Conservation (phyloP, 2,888 invertebrate species). For the Cosmorhoe ocellata region DNA sequence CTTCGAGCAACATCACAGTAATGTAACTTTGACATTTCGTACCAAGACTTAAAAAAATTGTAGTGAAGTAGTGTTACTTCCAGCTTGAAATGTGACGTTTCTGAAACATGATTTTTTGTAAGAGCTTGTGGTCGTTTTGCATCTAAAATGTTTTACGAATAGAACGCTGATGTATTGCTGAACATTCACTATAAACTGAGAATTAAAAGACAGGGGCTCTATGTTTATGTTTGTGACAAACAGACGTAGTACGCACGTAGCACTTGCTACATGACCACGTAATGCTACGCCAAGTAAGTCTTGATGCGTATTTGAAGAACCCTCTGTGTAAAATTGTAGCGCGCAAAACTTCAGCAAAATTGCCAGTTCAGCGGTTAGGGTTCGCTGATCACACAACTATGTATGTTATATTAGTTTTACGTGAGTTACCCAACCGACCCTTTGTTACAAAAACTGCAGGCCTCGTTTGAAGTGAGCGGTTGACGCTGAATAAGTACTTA, state of each 20-base stretch:
- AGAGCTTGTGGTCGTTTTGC: too few species aligned
- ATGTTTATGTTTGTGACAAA: background rate
- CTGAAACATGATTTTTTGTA: too few species aligned
- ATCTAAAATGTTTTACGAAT: too few species aligned
- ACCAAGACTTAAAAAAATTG: too few species aligned
- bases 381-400: constrained; percentile 29
- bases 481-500: constrained; percentile 19
- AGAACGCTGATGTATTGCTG: too few species aligned
- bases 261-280: background rate
- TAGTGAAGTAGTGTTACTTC: too few species aligned
- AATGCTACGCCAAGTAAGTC: background rate
- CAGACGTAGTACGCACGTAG: background rate
- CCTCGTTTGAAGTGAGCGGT: constrained; percentile 18
- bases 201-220: too few species aligned
- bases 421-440: constrained; percentile 22
- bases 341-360: constrained; percentile 6
- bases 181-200: too few species aligned
- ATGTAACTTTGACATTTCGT: too few species aligned
- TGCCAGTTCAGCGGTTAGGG: constrained; percentile 20
- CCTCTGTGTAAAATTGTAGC: background rate
- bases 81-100: too few species aligned
- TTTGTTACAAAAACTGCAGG: constrained; percentile 34
- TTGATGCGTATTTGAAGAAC: too few species aligned
- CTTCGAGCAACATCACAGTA: too few species aligned
- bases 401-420: constrained; percentile 27